phyloP scores from a whole-genome alignment of 2,888 invertebrate species.

The Labia minor region DNA sequence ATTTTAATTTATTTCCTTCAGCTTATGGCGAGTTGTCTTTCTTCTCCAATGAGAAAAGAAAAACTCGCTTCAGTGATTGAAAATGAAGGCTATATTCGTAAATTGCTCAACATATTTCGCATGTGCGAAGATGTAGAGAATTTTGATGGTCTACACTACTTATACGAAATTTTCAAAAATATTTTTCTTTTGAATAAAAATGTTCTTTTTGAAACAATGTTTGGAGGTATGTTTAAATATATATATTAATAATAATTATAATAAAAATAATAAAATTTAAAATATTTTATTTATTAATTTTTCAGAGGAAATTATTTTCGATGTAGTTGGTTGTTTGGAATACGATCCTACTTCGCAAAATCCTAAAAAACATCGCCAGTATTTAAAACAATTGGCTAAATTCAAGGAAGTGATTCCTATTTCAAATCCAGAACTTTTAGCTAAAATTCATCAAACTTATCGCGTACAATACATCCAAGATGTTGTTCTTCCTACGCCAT shows the following conservation, averaged over 20 bases:
- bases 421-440: constrained; percentile 82
- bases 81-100: constrained; percentile 88
- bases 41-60: constrained; percentile 83
- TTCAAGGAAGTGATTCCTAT: constrained; percentile 92
- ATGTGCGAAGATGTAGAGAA: constrained; percentile 96
- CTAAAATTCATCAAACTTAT: constrained; percentile 99
- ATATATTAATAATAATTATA: neutral
- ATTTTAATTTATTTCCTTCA: constrained; percentile 24
- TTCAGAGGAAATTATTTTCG: constrained; percentile 81
- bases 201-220: constrained; percentile 93
- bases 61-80: constrained; percentile 88
- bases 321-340: constrained; percentile 96
- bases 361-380: constrained; percentile 91
- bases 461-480: constrained; percentile 99
- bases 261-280: neutral
- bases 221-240: constrained; percentile 51
- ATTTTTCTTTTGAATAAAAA: constrained; percentile 97
- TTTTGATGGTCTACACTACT: constrained; percentile 83
- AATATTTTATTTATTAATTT: constrained; percentile 24
- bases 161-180: constrained; percentile 97
- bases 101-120: constrained; percentile 87
- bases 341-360: constrained; percentile 83
- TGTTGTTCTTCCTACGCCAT: constrained; percentile 95
- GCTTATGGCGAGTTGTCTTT: constrained; percentile 75
- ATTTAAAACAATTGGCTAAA: constrained; percentile 82